Conservation (phyloP, 2,113 vertebrate genomes). For the Balaeniceps rex region DNA sequence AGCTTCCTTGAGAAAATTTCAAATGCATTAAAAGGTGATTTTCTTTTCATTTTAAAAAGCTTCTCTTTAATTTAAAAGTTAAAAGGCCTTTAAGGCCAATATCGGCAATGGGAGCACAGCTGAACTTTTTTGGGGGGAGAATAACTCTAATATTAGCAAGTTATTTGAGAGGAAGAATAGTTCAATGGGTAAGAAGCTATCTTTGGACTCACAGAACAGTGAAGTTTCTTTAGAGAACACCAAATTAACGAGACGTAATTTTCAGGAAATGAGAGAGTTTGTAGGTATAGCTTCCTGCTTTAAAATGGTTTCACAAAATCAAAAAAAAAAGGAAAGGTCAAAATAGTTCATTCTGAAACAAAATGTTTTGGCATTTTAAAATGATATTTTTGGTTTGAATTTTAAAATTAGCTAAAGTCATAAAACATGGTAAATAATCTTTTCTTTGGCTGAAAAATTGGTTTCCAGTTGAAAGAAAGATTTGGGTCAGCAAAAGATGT, state of each 20-base stretch:
- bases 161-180: neutral
- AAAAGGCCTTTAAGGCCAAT: conserved; percentile 14
- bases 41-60: conserved; percentile 4
- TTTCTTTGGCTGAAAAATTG: neutral
- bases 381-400: neutral
- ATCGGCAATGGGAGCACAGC: neutral
- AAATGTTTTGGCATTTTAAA: neutral
- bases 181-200: neutral
- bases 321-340: neutral
- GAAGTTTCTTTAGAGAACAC: neutral
- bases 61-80: conserved; percentile 16
- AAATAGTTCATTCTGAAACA: neutral
- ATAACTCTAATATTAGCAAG: neutral
- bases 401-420: neutral
- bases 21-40: neutral
- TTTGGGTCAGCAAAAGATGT: neutral
- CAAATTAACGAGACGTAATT: neutral
- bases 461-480: neutral
- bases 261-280: neutral
- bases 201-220: neutral
- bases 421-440: neutral
- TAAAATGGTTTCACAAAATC: neutral
- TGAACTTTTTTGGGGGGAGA: neutral
- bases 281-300: neutral
- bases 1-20: conserved; percentile 1